Evolutionary conservation across 2,113 vertebrate genomes (phyloP).

Genomic region (Sinocyclocheilus rhinocerous): DNA sequence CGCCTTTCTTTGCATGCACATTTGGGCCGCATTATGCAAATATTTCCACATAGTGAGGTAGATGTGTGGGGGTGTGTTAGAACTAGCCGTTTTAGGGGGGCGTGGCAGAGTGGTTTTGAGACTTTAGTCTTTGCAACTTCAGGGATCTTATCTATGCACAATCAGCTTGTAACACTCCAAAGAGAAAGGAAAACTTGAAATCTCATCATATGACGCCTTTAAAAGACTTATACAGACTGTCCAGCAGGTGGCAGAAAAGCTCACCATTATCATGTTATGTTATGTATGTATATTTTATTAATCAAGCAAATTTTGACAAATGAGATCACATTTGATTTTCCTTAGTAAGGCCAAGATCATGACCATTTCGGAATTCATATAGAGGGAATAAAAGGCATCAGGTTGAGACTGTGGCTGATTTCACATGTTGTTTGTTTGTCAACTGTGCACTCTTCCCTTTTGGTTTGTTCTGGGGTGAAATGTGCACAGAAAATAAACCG

Average conservation of each 20-base stretch:
- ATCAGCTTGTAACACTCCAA: no score
- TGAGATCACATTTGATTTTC: neutral
- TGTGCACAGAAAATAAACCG: neutral
- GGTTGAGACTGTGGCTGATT: neutral
- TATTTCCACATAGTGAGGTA: no score
- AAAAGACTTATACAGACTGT: neutral
- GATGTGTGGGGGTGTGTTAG: no score
- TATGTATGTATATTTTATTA: neutral
- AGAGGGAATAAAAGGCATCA: neutral
- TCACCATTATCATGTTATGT: neutral
- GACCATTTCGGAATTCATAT: neutral
- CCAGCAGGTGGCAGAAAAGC: constrained; percentile 70
- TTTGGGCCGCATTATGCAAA: no score
- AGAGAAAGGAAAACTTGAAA: no score
- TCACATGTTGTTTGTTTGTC: neutral
- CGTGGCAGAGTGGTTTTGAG: no score
- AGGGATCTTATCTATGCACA: no score
- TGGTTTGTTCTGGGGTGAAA: neutral
- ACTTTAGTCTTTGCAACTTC: no score
- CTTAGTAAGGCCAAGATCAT: neutral
- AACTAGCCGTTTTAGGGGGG: no score
- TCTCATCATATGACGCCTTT: no score
- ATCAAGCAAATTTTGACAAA: neutral
- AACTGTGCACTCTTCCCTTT: neutral
- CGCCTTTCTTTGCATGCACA: no score